phyloP scores from a whole-genome alignment of 2,113 vertebrate genomes.

The Panthera tigris region DNA sequence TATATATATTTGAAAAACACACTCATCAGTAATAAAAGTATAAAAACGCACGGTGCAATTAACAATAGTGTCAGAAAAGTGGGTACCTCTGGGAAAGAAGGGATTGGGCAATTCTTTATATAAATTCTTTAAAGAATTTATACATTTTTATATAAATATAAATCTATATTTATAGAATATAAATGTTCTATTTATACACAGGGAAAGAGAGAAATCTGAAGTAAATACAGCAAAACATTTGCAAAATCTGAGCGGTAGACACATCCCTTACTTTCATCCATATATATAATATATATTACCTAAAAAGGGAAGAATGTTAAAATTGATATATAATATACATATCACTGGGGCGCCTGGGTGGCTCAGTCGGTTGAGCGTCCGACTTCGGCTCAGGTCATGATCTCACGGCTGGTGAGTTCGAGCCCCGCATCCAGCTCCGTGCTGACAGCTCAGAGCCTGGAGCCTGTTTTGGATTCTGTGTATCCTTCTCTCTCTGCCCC shows the following conservation, averaged over 20 bases:
- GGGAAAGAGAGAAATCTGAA: neutral
- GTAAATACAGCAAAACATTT: neutral
- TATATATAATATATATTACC: neutral
- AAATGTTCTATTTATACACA: neutral
- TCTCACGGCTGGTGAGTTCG: no score
- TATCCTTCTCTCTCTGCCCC: no score
- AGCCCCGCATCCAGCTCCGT: no score
- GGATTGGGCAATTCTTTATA: neutral
- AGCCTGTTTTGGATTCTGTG: no score
- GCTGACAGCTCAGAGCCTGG: no score
- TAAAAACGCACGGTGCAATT: neutral
- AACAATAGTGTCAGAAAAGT: neutral
- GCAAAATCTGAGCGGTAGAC: neutral
- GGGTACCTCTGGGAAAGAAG: neutral
- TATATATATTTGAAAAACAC: neutral
- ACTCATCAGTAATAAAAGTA: neutral
- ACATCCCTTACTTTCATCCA: neutral
- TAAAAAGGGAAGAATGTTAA: neutral
- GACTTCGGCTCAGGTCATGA: no score
- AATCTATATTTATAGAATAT: no score
- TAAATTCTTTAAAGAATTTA: no score
- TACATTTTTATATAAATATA: no score
- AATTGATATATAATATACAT: neutral
- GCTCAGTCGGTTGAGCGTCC: no score
- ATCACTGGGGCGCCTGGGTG: no score